phyloP scores from a whole-genome alignment of 2,888 invertebrate genomes.

The Drosophila maculinotata region DNA sequence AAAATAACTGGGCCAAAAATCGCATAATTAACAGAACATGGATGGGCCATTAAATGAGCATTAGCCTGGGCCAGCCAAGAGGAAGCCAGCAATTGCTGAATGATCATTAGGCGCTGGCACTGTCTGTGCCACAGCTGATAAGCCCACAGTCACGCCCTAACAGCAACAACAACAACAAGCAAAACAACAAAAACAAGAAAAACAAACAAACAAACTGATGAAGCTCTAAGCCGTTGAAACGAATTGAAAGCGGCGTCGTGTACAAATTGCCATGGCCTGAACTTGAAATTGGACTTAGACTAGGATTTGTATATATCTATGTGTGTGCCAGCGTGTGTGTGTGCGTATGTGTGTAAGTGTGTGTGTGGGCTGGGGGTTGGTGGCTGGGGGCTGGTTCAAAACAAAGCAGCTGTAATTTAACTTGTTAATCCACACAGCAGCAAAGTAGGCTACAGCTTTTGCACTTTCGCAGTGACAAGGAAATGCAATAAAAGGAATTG shows the following conservation, averaged over 20 bases:
- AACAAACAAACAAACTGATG: slow-evolving; percentile 17
- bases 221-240: slow-evolving; percentile 53
- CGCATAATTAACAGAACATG: slow-evolving; percentile 70
- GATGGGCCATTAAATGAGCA: slow-evolving; percentile 67
- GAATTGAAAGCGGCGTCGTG: slow-evolving; percentile 33
- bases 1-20: slow-evolving; percentile 72
- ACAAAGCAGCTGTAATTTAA: slow-evolving; percentile 50
- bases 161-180: neutral
- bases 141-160: slow-evolving; percentile 35
- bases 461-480: slow-evolving; percentile 35
- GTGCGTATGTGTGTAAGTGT: neutral
- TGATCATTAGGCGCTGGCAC: slow-evolving; percentile 32
- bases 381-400: neutral
- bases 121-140: slow-evolving; percentile 55
- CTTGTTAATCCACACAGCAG: slow-evolving; percentile 48
- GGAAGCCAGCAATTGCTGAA: slow-evolving; percentile 11
- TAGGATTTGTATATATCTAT: slow-evolving; percentile 21
- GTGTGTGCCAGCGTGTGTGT: neutral
- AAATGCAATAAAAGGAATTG: slow-evolving; percentile 57
- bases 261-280: slow-evolving; percentile 47
- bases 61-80: slow-evolving; percentile 35
- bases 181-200: neutral
- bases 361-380: no score
- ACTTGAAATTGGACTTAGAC: slow-evolving; percentile 46
- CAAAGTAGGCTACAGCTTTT: slow-evolving; percentile 44